A percentile compares a stretch with the other conserved stretches of the same genome.
Evolutionary conservation across 1,140 invertebrate genomes (phyloP).

Genomic region (Monomorium pharaonis): DNA sequence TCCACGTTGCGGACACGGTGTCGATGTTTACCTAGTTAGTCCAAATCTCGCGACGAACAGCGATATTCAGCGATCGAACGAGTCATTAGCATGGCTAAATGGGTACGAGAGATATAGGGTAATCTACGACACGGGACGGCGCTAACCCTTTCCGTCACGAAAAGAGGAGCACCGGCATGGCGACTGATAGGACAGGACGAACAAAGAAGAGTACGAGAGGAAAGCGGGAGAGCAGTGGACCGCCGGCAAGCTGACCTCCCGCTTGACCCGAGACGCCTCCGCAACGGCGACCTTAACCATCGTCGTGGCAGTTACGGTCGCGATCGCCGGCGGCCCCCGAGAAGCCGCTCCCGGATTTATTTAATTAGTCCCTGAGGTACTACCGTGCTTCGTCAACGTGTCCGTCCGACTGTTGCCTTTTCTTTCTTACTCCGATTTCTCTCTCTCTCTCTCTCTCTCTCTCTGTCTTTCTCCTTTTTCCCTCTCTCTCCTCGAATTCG

Average conservation of each 20-base stretch:
- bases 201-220: conserved; percentile 42
- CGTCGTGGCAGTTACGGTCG: conserved; percentile 75
- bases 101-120: conserved; percentile 40
- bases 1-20: not conserved
- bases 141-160: conserved; percentile 62
- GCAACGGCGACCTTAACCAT: conserved; percentile 77
- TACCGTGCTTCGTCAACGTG: conserved; percentile 75
- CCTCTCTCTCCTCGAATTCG: conserved; percentile 29
- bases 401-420: conserved; percentile 66
- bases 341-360: conserved; percentile 82
- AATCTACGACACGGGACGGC: conserved; percentile 58
- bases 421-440: conserved; percentile 18
- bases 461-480: not conserved
- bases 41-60: conserved; percentile 1
- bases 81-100: conserved; percentile 66
- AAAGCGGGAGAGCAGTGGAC: conserved; percentile 67
- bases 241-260: conserved; percentile 74
- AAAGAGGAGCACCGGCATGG: conserved; percentile 67
- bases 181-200: conserved; percentile 49
- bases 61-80: conserved; percentile 61
- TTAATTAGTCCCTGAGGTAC: conserved; percentile 80
- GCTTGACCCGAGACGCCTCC: conserved; percentile 78
- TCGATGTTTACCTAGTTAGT: not conserved
- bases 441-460: not conserved
- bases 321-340: conserved; percentile 72